phyloP scores from a whole-genome alignment of 2,888 invertebrate species.

The Ectemnius continuus region DNA sequence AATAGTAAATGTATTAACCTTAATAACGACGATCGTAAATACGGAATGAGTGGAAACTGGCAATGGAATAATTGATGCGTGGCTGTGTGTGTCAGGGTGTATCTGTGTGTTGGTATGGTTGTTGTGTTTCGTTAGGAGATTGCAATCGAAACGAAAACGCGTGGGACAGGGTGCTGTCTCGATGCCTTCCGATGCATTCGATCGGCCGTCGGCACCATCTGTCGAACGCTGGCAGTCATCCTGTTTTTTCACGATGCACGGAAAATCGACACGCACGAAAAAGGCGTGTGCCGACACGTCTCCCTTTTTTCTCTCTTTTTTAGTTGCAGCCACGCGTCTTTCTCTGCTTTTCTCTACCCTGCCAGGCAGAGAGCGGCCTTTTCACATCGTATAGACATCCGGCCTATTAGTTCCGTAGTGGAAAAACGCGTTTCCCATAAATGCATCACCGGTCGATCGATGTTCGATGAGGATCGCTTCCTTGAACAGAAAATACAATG shows the following conservation, averaged over 20 bases:
- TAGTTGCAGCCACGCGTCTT: too few species aligned
- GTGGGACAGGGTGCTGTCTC: too few species aligned
- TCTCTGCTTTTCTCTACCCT: neutral
- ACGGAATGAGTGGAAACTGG: too few species aligned
- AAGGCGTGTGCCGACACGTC: slow-evolving; percentile 24
- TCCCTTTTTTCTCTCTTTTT: slow-evolving; percentile 9
- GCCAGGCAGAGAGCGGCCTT: neutral
- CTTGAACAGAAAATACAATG: too few species aligned
- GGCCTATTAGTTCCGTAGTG: slow-evolving; percentile 34
- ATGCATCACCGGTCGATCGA: neutral
- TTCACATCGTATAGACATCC: slow-evolving; percentile 12
- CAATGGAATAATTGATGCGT: too few species aligned
- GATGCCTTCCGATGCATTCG: too few species aligned
- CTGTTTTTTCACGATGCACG: slow-evolving; percentile 18
- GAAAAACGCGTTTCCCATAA: slow-evolving; percentile 30
- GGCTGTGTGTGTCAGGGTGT: too few species aligned
- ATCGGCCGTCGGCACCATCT: slow-evolving; percentile 43
- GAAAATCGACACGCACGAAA: slow-evolving; percentile 41
- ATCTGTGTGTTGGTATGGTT: too few species aligned
- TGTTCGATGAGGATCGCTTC: slow-evolving; percentile 16
- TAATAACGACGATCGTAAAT: too few species aligned
- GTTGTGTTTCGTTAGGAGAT: too few species aligned
- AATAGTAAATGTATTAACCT: too few species aligned
- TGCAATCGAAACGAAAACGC: too few species aligned
- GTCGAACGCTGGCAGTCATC: slow-evolving; percentile 31